These are phyloP conservation scores for Acanthiza pusilla DNA, from an alignment of 2,797 vertebrate genomes.

Conservation along the genomic window DNA sequence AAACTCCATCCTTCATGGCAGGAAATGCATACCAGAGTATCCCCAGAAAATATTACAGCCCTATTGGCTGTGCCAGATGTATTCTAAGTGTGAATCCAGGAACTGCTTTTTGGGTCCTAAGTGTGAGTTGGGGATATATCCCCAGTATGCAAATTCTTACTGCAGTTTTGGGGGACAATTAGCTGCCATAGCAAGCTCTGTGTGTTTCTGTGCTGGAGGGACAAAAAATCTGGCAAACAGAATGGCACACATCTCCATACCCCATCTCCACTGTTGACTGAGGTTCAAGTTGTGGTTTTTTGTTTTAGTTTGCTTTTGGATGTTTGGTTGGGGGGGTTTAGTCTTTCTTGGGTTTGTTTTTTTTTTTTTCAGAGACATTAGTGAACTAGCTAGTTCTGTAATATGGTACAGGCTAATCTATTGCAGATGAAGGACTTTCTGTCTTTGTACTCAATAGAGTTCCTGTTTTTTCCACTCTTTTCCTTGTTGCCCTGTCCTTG, in stretches of 20 bases:
- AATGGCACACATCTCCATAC: neutral
- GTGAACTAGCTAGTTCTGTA: neutral
- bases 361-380: neutral
- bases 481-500: fast-evolving
- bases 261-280: neutral
- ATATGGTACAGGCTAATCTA: neutral
- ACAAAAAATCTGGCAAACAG: neutral
- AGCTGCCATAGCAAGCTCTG: neutral
- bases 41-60: neutral
- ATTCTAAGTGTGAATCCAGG: neutral
- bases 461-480: neutral
- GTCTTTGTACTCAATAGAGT: neutral
- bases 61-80: neutral
- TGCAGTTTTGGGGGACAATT: neutral
- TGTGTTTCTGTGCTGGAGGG: neutral
- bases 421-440: neutral
- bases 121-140: neutral
- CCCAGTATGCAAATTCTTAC: neutral
- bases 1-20: neutral
- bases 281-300: neutral
- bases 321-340: neutral
- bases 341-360: fast-evolving
- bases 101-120: neutral
- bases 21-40: neutral
- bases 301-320: neutral